Percentiles rank a stretch among this genome's conserved stretches.
Evolutionary conservation across 2,797 vertebrate species (phyloP).

Genomic region (Craterocephalus amniculus): DNA sequence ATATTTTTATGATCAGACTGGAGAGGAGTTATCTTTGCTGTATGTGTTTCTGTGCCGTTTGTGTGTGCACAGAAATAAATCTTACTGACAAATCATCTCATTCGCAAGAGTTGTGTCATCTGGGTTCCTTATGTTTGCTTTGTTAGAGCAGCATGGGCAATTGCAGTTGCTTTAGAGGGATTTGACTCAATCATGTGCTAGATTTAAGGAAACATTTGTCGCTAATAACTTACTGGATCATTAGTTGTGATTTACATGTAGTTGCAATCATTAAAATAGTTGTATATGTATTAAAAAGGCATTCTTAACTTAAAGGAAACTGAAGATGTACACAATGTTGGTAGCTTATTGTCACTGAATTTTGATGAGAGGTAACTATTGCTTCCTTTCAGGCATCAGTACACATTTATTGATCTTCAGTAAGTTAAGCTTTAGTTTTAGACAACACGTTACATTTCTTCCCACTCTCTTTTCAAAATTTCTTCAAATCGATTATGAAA

Average conservation of each 20-base stretch:
- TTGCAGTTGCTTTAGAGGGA: background rate
- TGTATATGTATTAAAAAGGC: background rate
- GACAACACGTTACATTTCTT: too few species aligned
- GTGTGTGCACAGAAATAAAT: slow-evolving; percentile 9
- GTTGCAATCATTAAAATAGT: background rate
- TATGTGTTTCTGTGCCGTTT: slow-evolving; percentile 13
- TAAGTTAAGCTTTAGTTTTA: background rate
- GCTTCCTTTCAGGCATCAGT: background rate
- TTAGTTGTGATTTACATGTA: background rate
- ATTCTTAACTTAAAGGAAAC: background rate
- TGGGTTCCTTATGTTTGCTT: slow-evolving; percentile 6
- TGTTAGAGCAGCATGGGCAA: slow-evolving; percentile 8
- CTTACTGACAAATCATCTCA: background rate
- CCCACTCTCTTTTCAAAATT: too few species aligned
- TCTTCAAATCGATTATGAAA: too few species aligned
- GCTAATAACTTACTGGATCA: background rate
- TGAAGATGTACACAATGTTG: background rate
- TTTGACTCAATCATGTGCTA: background rate
- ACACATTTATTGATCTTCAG: background rate
- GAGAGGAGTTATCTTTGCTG: slow-evolving; percentile 46
- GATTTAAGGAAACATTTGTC: background rate
- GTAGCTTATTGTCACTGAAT: background rate
- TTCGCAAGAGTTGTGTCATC: slow-evolving; percentile 5
- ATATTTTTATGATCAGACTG: slow-evolving; percentile 62
- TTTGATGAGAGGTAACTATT: background rate